phyloP scores from a whole-genome alignment of 2,113 vertebrate species.

The Poecilia latipinna region DNA sequence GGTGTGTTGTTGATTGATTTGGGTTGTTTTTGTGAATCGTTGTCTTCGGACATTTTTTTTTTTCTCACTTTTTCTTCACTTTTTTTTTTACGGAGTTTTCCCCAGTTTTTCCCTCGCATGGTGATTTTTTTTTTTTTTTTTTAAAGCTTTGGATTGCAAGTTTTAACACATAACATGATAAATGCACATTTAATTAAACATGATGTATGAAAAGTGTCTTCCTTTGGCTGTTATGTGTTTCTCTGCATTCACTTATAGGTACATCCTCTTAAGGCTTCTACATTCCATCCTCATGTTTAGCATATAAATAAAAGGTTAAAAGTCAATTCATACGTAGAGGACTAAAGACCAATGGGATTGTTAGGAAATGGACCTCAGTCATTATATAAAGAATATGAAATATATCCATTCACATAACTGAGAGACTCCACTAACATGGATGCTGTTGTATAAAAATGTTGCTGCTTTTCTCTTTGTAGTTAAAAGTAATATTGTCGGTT shows the following conservation, averaged over 20 bases:
- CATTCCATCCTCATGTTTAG: not conserved
- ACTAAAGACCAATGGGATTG: not conserved
- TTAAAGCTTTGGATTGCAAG: conserved; percentile 24
- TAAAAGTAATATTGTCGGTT: not conserved
- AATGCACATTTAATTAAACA: conserved; percentile 54
- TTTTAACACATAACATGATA: conserved; percentile 42
- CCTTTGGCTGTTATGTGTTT: conserved; percentile 51
- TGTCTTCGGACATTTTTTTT: not conserved
- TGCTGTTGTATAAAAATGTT: not conserved
- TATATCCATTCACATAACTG: not conserved
- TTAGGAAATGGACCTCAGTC: not conserved
- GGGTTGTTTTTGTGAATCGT: conserved; percentile 40
- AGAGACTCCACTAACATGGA: not conserved
- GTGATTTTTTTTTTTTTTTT: conserved; percentile 13
- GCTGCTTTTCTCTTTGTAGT: not conserved
- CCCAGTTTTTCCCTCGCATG: not conserved
- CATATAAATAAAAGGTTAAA: not conserved
- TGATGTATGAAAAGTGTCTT: conserved; percentile 49
- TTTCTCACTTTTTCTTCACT: conserved; percentile 30
- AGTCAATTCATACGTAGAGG: not conserved
- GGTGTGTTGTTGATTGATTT: conserved; percentile 54
- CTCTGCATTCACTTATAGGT: conserved; percentile 3
- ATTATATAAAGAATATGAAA: not conserved
- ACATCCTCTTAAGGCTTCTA: too few relatives aligned
- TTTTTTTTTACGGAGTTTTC: conserved; percentile 25